phyloP scores from a whole-genome alignment of 2,888 invertebrate species.

The Leucania comma region DNA sequence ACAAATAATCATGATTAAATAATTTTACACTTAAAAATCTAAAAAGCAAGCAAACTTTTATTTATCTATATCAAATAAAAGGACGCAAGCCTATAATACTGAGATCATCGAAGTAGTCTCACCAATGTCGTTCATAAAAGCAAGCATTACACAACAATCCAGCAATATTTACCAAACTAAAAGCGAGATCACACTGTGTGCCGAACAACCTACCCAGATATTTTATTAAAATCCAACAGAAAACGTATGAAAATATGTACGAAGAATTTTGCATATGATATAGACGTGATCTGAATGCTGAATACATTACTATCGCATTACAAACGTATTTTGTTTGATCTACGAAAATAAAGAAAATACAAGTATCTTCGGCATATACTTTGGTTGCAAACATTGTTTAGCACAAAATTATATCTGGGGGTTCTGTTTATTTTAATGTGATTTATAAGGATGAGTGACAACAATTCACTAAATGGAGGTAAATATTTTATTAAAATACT shows the following conservation, averaged over 20 bases:
- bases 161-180: slow-evolving; percentile 71
- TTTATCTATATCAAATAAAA: background rate
- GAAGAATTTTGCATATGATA: slow-evolving; percentile 63
- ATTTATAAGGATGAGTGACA: background rate
- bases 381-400: slow-evolving; percentile 40
- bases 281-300: slow-evolving; percentile 63
- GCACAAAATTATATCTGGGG: slow-evolving; percentile 26
- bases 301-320: slow-evolving; percentile 67
- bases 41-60: no score
- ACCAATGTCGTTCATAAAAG: slow-evolving; percentile 3
- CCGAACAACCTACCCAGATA: slow-evolving; percentile 45
- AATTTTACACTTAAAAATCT: no score
- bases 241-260: slow-evolving; percentile 63
- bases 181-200: slow-evolving; percentile 66
- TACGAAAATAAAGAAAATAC: slow-evolving; percentile 64
- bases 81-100: background rate
- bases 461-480: background rate
- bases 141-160: slow-evolving; percentile 57
- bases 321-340: slow-evolving; percentile 69
- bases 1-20: no score
- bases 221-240: slow-evolving; percentile 69
- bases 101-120: background rate
- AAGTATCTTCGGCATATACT: slow-evolving; percentile 40
- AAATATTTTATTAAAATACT: no score
- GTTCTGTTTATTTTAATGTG: background rate